phyloP scores from a whole-genome alignment of 1,140 invertebrate genomes.

The Mizuhopecten yessoensis region DNA sequence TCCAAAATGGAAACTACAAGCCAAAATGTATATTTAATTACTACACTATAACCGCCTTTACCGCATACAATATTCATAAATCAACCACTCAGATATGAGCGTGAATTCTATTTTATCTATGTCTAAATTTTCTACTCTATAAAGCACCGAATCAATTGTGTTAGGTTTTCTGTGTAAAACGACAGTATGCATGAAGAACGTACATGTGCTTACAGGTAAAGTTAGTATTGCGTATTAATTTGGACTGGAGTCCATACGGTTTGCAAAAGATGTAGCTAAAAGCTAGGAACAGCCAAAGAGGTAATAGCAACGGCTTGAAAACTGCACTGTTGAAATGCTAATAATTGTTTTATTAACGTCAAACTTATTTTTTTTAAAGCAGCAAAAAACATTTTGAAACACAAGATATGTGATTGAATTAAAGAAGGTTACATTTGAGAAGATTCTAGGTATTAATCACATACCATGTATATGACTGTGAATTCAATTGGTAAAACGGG shows the following conservation, averaged over 20 bases:
- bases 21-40: slow-evolving; percentile 2
- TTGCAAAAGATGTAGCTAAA: not conserved
- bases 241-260: slow-evolving; percentile 24
- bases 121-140: slow-evolving; percentile 34
- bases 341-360: not conserved
- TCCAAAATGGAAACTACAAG: not conserved
- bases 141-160: slow-evolving; percentile 16
- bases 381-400: not conserved
- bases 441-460: no score
- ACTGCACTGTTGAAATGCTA: not conserved
- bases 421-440: no score
- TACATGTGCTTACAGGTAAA: slow-evolving; percentile 30
- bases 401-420: not conserved
- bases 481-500: not conserved
- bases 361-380: not conserved
- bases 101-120: not conserved
- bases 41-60: not conserved
- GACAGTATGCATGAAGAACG: slow-evolving; percentile 24
- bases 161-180: not conserved
- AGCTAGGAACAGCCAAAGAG: not conserved
- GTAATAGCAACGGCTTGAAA: not conserved
- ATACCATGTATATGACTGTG: no score
- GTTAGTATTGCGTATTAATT: slow-evolving; percentile 25
- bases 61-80: not conserved
- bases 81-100: no score